Percentiles rank a stretch among this genome's conserved stretches.
Evolutionary conservation across 1,140 invertebrate species (phyloP).

Genomic region (Drosophila lini): DNA sequence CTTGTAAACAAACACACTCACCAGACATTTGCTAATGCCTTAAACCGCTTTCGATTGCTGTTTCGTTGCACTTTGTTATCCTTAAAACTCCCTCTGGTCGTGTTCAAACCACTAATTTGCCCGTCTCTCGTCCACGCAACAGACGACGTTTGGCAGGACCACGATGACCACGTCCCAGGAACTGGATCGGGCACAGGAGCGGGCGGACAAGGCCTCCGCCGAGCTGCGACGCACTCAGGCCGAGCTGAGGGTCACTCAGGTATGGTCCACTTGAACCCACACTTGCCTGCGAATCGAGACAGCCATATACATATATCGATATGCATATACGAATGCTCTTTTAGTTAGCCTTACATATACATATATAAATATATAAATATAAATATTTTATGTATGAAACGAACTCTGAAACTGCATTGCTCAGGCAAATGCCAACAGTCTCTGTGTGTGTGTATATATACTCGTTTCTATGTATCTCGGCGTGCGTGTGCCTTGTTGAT

Average conservation of each 20-base stretch:
- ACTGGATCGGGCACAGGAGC: slow-evolving; percentile 93
- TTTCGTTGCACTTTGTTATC: slow-evolving; percentile 36
- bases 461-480: slow-evolving; percentile 18
- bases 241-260: slow-evolving; percentile 92
- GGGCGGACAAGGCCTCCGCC: slow-evolving; percentile 92
- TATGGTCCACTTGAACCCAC: slow-evolving; percentile 46
- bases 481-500: slow-evolving; percentile 57
- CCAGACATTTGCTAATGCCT: slow-evolving; percentile 38
- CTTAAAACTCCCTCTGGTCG: background rate
- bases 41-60: slow-evolving; percentile 37
- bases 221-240: slow-evolving; percentile 94
- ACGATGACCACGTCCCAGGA: slow-evolving; percentile 91
- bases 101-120: slow-evolving; percentile 57
- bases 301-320: slow-evolving; percentile 61
- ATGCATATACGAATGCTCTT: slow-evolving; percentile 72
- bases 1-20: background rate
- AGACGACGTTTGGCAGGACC: slow-evolving; percentile 91
- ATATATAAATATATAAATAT: slow-evolving; percentile 29
- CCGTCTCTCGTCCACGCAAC: slow-evolving; percentile 42
- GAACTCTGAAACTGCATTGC: slow-evolving; percentile 32
- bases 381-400: slow-evolving; percentile 44
- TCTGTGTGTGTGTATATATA: slow-evolving; percentile 30
- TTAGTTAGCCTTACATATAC: slow-evolving; percentile 57
- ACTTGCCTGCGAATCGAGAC: slow-evolving; percentile 46
- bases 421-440: slow-evolving; percentile 22